phyloP scores from a whole-genome alignment of 1,140 invertebrate species.

The Caerostris darwini region DNA sequence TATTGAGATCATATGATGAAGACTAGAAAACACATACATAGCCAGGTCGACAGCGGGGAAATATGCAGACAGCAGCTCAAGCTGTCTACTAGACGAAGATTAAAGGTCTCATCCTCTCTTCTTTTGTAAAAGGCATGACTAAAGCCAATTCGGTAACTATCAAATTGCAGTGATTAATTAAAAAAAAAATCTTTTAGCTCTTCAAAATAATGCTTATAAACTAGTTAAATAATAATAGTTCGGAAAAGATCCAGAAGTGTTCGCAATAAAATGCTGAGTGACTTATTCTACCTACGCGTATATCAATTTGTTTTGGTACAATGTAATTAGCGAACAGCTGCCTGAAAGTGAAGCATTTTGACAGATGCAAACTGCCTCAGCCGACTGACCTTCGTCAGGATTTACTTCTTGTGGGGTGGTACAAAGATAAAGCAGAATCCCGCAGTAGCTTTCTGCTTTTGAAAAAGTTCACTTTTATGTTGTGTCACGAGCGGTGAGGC shows the following conservation, averaged over 20 bases:
- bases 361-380: background rate
- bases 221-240: background rate
- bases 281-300: background rate
- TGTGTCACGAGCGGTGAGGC: background rate
- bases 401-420: conserved; percentile 23
- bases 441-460: background rate
- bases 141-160: too few species aligned
- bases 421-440: background rate
- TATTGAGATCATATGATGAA: too few species aligned
- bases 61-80: too few species aligned
- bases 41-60: too few species aligned
- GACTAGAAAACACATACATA: too few species aligned
- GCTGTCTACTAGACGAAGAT: too few species aligned
- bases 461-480: background rate
- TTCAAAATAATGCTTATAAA: too few species aligned
- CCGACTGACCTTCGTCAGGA: conserved; percentile 15
- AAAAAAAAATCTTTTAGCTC: too few species aligned
- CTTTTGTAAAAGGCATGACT: too few species aligned
- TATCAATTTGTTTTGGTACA: conserved; percentile 28
- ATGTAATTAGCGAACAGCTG: conserved; percentile 38
- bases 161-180: too few species aligned
- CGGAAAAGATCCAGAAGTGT: background rate
- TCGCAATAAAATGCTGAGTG: background rate
- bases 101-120: too few species aligned
- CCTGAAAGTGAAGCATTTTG: background rate